Conservation (phyloP, 2,797 vertebrate species). For the Malurus splendens region DNA sequence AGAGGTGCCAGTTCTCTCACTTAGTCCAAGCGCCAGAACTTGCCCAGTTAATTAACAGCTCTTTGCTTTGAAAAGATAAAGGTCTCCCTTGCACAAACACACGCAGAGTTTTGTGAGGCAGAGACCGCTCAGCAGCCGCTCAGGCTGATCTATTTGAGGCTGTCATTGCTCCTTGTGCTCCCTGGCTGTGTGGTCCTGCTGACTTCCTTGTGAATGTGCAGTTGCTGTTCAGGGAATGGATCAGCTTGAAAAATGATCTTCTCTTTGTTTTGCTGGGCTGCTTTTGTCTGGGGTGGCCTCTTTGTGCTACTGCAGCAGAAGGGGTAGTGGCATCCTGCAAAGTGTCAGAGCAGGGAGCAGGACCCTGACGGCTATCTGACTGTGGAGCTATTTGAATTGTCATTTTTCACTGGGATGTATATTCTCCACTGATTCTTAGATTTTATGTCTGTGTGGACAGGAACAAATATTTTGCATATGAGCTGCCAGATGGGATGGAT, state of each 20-base stretch:
- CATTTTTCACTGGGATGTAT: background rate
- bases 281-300: background rate
- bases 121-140: accelerated
- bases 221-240: background rate
- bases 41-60: background rate
- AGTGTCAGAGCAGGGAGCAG: background rate
- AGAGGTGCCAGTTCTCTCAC: background rate
- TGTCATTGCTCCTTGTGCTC: background rate
- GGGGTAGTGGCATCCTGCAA: background rate
- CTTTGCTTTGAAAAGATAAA: background rate
- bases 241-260: background rate
- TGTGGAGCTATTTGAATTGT: background rate
- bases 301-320: background rate
- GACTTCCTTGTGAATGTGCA: background rate
- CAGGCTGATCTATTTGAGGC: background rate
- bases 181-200: background rate
- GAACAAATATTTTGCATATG: background rate
- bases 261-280: background rate
- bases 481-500: background rate
- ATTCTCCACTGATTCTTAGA: background rate
- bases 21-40: background rate
- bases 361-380: background rate
- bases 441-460: background rate
- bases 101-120: background rate
- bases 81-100: background rate